Evolutionary conservation across 2,113 vertebrate genomes (phyloP).

Genomic region (Microcebus lehilahytsara): DNA sequence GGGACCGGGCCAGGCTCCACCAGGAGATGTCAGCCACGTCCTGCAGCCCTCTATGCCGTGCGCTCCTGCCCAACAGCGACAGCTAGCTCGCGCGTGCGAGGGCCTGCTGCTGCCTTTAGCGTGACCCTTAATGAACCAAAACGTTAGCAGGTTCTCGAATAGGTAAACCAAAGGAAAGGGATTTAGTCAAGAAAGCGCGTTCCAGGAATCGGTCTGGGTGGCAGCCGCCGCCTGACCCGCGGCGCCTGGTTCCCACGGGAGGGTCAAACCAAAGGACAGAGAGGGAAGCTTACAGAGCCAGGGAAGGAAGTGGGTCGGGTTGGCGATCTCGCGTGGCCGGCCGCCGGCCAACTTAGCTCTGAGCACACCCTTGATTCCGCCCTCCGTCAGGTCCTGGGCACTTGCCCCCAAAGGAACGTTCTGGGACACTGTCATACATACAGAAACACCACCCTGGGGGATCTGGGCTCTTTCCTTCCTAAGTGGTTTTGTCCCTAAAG

Average conservation of each 20-base stretch:
- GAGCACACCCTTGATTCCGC: rapidly evolving
- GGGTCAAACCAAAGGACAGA: background rate
- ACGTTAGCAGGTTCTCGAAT: background rate
- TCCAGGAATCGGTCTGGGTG: background rate
- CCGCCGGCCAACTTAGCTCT: background rate
- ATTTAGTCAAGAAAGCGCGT: background rate
- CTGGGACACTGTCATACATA: background rate
- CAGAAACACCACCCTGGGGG: rapidly evolving
- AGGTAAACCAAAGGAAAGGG: background rate
- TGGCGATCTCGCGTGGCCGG: rapidly evolving
- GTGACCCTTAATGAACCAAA: background rate
- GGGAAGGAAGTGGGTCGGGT: rapidly evolving
- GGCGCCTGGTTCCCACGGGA: background rate
- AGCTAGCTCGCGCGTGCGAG: rapidly evolving
- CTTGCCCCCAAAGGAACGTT: background rate
- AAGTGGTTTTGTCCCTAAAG: slow-evolving; percentile 65
- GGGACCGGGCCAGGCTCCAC: background rate
- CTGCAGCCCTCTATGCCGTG: rapidly evolving
- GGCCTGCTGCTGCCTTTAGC: background rate
- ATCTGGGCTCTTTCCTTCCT: background rate
- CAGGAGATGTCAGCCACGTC: rapidly evolving
- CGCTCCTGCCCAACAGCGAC: background rate
- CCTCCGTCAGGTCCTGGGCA: rapidly evolving
- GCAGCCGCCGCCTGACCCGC: background rate
- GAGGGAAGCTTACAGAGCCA: background rate